Percentiles rank a stretch among this genome's conserved stretches.
phyloP scores from a whole-genome alignment of 2,888 invertebrate genomes.

The Boloria euphrosyne region DNA sequence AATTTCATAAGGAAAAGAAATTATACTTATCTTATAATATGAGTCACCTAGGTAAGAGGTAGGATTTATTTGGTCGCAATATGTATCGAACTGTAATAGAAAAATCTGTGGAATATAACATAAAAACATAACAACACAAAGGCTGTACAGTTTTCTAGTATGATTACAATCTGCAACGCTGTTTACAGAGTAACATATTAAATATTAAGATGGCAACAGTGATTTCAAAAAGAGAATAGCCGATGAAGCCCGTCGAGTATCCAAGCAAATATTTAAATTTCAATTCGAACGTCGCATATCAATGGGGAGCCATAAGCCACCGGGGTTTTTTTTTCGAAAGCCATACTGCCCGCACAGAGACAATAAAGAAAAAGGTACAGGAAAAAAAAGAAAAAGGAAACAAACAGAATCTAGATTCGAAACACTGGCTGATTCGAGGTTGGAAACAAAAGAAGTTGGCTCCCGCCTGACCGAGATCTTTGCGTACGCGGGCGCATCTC shows the following conservation, averaged over 20 bases:
- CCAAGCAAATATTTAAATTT: conserved; percentile 82
- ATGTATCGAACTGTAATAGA: too few species aligned
- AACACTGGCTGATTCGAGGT: conserved; percentile 79
- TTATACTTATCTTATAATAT: too few species aligned
- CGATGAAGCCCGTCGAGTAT: conserved; percentile 72
- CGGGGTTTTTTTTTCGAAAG: conserved; percentile 69
- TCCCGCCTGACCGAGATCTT: conserved; percentile 81
- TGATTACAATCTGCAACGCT: conserved; percentile 33
- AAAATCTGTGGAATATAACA: too few species aligned
- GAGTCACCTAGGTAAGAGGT: too few species aligned
- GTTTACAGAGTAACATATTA: conserved; percentile 60
- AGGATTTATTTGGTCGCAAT: too few species aligned
- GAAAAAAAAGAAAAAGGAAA: conserved; percentile 55
- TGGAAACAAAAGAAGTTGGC: conserved; percentile 80
- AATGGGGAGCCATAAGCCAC: conserved; percentile 83
- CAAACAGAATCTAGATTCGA: conserved; percentile 81
- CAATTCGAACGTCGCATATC: conserved; percentile 81
- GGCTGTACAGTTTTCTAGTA: conserved; percentile 17
- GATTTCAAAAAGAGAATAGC: conserved; percentile 71
- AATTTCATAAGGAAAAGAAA: background rate
- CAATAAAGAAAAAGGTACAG: conserved; percentile 80
- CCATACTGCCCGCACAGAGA: conserved; percentile 69
- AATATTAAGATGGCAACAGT: conserved; percentile 75
- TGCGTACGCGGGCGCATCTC: conserved; percentile 75
- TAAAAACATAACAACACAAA: background rate